Base-by-base conservation (phyloP, 2,888 invertebrate species). In the Xylota sylvarum region DNA sequence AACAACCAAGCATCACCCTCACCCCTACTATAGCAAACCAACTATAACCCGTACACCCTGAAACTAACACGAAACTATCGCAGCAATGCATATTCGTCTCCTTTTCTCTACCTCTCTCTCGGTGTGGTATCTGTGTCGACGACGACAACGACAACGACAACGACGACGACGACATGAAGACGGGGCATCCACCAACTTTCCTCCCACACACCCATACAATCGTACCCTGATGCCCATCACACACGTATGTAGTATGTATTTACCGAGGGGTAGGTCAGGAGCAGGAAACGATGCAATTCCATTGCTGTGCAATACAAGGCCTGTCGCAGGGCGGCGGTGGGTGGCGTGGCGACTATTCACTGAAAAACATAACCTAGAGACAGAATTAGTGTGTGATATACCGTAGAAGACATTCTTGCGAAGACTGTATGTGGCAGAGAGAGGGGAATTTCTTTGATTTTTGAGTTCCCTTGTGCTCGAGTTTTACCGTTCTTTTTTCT, bases 1-100 rank as follows among this genome's bases (percentile, higher is more conserved):
- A 89, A 89, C 88, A 89, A 89, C 89, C 89, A 89, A 88, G 67
- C 58, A 77, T 81, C 80, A 70, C 70, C 69, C 65, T 76, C 72
- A 72, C 60, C 72, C 85, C 76, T 56, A 64, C 74, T 12, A 35
- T 30, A 17, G 30, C 50, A 58, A 37, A 14, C 10, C 55, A 19
- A 52, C 64, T 19, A 27, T 30, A 14, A 19, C 17, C 17, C 46
- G 9, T n/a, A 58, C 55, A 70, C 55, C 17, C 32, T 64, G 43
- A 64, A 70, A 70, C 76, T 65, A 69, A 74, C 50, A 48, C 52
- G 43, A 80, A 80, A 72, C 76, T 74, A 80, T 72, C 48, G 55
- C 67, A 73, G 62, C 60, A 55, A 27, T 70, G 77, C 72, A 77
- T 52, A 62, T 37, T 67, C 50, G 58, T 43, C 12, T 58, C 4